Evolutionary conservation across 2,797 vertebrate species (phyloP), one percentile per base, ranked within the genome.

Genomic region (Dryobates pubescens): DNA sequence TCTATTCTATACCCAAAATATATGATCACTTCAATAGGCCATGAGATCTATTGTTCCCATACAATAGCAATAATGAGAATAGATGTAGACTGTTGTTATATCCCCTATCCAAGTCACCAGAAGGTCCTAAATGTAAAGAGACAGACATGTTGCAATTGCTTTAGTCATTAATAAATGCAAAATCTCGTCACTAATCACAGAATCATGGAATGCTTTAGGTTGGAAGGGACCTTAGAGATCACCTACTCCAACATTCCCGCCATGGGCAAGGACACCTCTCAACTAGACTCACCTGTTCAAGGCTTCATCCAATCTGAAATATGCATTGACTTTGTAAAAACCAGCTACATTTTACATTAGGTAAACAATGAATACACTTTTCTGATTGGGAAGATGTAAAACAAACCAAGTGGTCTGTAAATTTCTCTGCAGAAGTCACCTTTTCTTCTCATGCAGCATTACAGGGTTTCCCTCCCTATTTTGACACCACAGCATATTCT

Each of bases 361-460:
- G 96, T 75, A 96, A 97, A 96, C 92, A 96, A 90, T 85, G 79
- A 92, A 88, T 89, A 86, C 89, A 93, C 62, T 92, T 88, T 92
- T 96, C 71, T 91, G 74, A 94, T 86, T 93, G 94, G 69, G 87
- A 95, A 97, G 92, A 96, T 96, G 88, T 93, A 90, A 96, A 96
- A 95, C 92, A 94, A 97, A 95, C 94, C 82, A 64, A 97, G 78
- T 94, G 88, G 81, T 93, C 94, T 93, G 95, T 88, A 93, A 94
- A 87, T 95, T 95, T 94, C 94, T 96, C 92, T 97, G 94, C 95
- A 97, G 92, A 97, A 97, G 95, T 97, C 89, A 95, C 71, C 47
- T 82, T 96, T 77, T 96, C 92, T 97, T 95, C 77, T 97, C 97
- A 97, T 97, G 98, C 97, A 97, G 96, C 92, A 95, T 96, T 94